A percentile compares a stretch with the other conserved stretches of the same genome.
phyloP scores from a whole-genome alignment of 2,113 vertebrate genomes.

The Heteronetta atricapilla region DNA sequence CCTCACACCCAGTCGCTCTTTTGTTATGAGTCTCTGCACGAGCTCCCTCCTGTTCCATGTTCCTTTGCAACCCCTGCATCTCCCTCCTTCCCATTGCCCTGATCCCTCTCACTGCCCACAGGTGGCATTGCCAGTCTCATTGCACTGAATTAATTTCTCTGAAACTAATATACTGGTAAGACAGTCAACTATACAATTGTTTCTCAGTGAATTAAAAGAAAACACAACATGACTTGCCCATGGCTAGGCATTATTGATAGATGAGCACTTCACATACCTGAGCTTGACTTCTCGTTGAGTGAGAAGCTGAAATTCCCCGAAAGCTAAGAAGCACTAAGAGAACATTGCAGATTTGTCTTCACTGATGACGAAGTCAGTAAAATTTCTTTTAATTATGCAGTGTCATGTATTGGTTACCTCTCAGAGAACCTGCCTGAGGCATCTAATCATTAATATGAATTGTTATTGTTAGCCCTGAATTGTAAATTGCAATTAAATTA shows the following conservation, averaged over 20 bases:
- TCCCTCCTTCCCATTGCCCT: neutral
- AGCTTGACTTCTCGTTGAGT: neutral
- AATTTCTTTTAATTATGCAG: neutral
- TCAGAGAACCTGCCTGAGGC: neutral
- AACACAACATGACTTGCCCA: neutral
- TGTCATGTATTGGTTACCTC: neutral
- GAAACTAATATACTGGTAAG: neutral
- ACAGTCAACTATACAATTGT: neutral
- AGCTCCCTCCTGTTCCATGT: neutral
- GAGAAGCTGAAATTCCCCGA: neutral
- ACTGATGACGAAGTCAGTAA: neutral
- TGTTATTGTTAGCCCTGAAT: neutral
- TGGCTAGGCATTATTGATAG: neutral
- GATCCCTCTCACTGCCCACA: neutral
- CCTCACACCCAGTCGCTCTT: neutral
- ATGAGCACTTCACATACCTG: neutral
- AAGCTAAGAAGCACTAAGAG: neutral
- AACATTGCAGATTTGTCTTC: neutral
- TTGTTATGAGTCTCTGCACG: neutral
- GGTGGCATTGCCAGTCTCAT: neutral
- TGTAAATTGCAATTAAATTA: neutral
- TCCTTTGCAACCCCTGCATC: neutral
- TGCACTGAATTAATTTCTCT: neutral
- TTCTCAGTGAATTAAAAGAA: neutral
- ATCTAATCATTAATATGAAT: neutral